phyloP scores from a whole-genome alignment of 2,113 vertebrate species.

The Bagarius yarrelli region DNA sequence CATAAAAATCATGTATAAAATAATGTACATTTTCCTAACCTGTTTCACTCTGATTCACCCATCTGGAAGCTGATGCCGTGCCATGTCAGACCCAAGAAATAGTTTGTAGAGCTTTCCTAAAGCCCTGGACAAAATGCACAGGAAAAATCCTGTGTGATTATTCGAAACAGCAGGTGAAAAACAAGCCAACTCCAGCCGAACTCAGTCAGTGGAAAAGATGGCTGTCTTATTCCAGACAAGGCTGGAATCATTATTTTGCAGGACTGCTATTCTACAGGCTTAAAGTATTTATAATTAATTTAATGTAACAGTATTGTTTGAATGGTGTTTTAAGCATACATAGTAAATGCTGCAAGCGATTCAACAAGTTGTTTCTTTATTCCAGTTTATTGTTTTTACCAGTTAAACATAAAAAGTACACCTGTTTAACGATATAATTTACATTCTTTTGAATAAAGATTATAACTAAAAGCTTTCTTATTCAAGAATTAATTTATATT shows the following conservation, averaged over 20 bases:
- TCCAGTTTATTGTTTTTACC: no score
- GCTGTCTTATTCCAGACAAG: not conserved
- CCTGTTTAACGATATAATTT: no score
- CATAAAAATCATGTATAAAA: not conserved
- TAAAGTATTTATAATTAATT: not conserved
- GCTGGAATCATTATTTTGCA: not conserved
- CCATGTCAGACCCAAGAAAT: not conserved
- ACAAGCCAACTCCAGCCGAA: not conserved
- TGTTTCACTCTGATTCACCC: not conserved
- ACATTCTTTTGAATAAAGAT: no score
- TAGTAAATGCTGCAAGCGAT: no score
- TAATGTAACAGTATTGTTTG: not conserved
- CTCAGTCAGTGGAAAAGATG: not conserved
- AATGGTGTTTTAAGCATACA: not conserved
- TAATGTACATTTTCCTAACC: not conserved
- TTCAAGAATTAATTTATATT: no score
- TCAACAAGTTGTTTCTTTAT: no score
- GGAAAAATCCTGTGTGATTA: not conserved
- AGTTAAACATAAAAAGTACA: no score
- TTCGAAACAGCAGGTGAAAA: slow-evolving; percentile 6
- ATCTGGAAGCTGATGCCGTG: not conserved
- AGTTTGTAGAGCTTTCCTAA: not conserved
- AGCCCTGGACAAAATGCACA: not conserved
- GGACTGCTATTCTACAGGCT: not conserved
- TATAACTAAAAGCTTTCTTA: no score